phyloP scores from a whole-genome alignment of 1,140 invertebrate species.

The Kradibia gibbosae region DNA sequence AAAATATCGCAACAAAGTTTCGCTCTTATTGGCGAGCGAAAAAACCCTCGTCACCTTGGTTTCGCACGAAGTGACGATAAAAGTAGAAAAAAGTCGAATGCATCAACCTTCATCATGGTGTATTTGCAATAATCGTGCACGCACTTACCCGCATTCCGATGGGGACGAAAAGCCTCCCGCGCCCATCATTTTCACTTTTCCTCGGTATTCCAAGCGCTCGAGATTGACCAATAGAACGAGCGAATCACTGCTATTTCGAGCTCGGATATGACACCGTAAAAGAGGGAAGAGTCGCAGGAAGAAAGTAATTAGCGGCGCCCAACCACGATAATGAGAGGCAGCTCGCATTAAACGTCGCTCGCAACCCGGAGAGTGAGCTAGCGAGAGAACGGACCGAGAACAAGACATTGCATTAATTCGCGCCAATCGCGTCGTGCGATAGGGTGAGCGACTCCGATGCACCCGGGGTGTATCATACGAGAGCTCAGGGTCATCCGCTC shows the following conservation, averaged over 20 bases:
- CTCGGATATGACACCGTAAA: not conserved
- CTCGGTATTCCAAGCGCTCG: not conserved
- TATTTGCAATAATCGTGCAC: not conserved
- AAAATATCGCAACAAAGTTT: not conserved
- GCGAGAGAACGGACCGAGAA: not conserved
- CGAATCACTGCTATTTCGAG: not conserved
- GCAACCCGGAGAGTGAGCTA: not conserved
- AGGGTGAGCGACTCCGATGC: not conserved
- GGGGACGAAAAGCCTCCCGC: not conserved
- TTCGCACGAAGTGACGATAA: not conserved
- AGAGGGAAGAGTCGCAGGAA: not conserved
- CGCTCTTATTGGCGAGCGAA: too few relatives aligned
- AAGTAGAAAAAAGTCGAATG: not conserved
- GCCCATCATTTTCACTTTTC: slow-evolving; percentile 40
- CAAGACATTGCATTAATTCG: slow-evolving; percentile 42
- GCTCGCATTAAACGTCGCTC: slow-evolving; percentile 10
- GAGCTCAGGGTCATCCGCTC: slow-evolving; percentile 41
- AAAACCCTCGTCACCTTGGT: not conserved
- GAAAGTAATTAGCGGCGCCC: slow-evolving; percentile 44
- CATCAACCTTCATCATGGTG: not conserved
- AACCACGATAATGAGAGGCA: slow-evolving; percentile 39
- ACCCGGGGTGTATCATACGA: not conserved
- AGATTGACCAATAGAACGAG: slow-evolving; percentile 9
- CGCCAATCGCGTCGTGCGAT: not conserved
- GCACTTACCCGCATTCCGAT: slow-evolving; percentile 4